These are phyloP conservation scores for Pollenia angustigena DNA, from an alignment of 2,888 invertebrate species.

Conservation along the genomic window DNA sequence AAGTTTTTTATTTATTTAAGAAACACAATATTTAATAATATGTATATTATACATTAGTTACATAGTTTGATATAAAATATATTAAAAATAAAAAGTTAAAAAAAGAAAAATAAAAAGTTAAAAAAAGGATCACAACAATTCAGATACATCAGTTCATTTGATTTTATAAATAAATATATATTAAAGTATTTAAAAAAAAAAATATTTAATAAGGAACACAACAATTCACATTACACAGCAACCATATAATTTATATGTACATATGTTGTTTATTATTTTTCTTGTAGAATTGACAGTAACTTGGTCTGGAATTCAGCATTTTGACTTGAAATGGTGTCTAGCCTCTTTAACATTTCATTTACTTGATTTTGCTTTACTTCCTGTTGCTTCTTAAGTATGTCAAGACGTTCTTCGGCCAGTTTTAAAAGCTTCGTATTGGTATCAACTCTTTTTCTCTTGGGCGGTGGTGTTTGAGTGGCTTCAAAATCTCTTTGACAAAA, in stretches of 20 bases:
- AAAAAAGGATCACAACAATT: too few species aligned
- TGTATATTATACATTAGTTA: too few species aligned
- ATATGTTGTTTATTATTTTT: neutral
- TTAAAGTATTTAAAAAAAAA: too few species aligned
- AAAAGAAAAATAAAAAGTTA: too few species aligned
- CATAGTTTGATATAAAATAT: too few species aligned
- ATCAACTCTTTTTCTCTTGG: neutral
- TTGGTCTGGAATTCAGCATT: slow-evolving; percentile 9
- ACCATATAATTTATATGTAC: neutral
- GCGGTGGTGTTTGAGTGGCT: neutral
- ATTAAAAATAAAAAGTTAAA: too few species aligned
- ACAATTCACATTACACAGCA: neutral
- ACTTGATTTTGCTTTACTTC: neutral
- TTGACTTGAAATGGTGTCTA: slow-evolving; percentile 1
- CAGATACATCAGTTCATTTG: too few species aligned
- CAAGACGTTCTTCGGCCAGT: neutral
- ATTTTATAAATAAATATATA: too few species aligned
- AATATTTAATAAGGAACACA: neutral
- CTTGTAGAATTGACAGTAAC: neutral
- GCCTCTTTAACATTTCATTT: neutral
- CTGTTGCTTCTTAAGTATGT: neutral
- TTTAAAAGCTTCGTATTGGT: neutral
- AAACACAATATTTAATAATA: too few species aligned
- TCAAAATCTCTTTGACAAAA: neutral
- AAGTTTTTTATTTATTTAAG: too few species aligned